Conservation (phyloP, 1,140 invertebrate species). For the Hyles vespertilio region DNA sequence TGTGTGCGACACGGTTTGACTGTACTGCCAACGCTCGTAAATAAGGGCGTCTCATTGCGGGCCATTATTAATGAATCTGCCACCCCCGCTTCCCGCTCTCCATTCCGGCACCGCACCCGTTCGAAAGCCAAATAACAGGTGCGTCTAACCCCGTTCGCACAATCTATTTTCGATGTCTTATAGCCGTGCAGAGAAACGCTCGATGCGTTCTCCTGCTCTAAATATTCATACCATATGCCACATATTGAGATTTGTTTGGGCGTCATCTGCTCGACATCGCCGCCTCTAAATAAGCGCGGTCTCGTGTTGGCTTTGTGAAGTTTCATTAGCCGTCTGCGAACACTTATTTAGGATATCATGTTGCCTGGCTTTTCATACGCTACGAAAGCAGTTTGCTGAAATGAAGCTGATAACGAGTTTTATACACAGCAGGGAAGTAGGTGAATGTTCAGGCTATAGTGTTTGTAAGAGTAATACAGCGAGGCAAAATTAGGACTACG, state of each 20-base stretch:
- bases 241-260: constrained; percentile 72
- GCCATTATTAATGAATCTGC: constrained; percentile 73
- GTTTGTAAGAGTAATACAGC: too few species aligned
- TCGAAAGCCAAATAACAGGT: constrained; percentile 72
- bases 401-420: constrained; percentile 25
- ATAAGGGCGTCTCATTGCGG: constrained; percentile 71
- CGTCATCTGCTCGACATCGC: constrained; percentile 67
- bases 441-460: too few species aligned
- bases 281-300: constrained; percentile 62
- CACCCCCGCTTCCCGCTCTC: constrained; percentile 34
- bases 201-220: constrained; percentile 60
- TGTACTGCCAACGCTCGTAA: constrained; percentile 64
- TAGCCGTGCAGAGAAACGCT: constrained; percentile 61
- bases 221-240: constrained; percentile 73
- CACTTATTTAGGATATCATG: constrained; percentile 60
- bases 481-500: too few species aligned
- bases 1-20: constrained; percentile 50
- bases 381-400: constrained; percentile 25
- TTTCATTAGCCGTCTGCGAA: constrained; percentile 67
- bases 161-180: constrained; percentile 75
- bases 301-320: constrained; percentile 60
- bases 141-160: constrained; percentile 73
- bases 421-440: constrained; percentile 6
- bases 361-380: constrained; percentile 39
- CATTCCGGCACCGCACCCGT: constrained; percentile 40